A percentile compares a stretch with the other conserved stretches of the same genome.
phyloP scores from a whole-genome alignment of 2,888 invertebrate species.

The Homarus gammarus region DNA sequence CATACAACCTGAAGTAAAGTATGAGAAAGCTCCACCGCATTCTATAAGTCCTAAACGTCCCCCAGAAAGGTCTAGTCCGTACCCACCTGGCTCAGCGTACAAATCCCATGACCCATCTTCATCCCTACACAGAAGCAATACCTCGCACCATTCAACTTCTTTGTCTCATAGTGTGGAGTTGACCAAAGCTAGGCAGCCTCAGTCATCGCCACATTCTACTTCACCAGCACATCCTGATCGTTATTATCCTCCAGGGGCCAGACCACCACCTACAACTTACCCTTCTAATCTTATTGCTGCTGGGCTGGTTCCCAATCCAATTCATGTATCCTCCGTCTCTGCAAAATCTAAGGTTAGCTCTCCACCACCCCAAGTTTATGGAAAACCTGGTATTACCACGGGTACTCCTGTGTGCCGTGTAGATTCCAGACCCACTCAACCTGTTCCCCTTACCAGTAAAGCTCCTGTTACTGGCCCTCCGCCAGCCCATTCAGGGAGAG shows the following conservation, averaged over 20 bases:
- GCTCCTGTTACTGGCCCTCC: slow-evolving; percentile 62
- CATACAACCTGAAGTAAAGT: slow-evolving; percentile 73
- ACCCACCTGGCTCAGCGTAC: slow-evolving; percentile 68
- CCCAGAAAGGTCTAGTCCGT: slow-evolving; percentile 73
- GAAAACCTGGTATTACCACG: slow-evolving; percentile 82
- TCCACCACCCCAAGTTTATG: slow-evolving; percentile 73
- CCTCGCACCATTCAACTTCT: slow-evolving; percentile 36
- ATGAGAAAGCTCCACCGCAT: slow-evolving; percentile 71
- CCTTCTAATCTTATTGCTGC: slow-evolving; percentile 58
- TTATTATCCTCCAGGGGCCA: slow-evolving; percentile 51
- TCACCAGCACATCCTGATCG: slow-evolving; percentile 65
- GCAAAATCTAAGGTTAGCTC: slow-evolving; percentile 73
- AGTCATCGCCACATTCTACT: slow-evolving; percentile 69
- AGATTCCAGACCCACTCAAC: slow-evolving; percentile 58
- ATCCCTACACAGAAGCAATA: slow-evolving; percentile 52
- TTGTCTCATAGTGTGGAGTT: slow-evolving; percentile 65
- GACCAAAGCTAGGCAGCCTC: slow-evolving; percentile 72
- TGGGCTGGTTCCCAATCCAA: slow-evolving; percentile 69
- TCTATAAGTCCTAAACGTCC: slow-evolving; percentile 74
- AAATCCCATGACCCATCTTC: slow-evolving; percentile 71
- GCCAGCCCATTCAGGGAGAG: slow-evolving; percentile 73
- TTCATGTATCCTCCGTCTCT: slow-evolving; percentile 59
- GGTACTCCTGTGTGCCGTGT: slow-evolving; percentile 82
- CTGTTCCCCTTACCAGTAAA: slow-evolving; percentile 67
- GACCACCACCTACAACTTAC: slow-evolving; percentile 46